Base-by-base conservation (phyloP, 1,140 invertebrate species). In the Heliconius himera region DNA sequence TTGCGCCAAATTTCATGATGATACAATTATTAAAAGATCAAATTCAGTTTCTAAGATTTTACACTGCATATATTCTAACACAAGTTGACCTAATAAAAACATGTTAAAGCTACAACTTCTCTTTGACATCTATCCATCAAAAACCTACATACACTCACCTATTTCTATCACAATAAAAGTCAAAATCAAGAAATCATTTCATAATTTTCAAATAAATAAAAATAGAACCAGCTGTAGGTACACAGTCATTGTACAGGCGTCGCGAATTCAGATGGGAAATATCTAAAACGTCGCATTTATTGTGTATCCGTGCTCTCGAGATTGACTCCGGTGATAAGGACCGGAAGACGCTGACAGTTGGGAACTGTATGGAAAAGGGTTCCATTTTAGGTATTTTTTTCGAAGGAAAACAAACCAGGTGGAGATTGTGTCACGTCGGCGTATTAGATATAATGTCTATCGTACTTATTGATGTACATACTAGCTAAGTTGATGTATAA, bases 251-350 rank as follows among this genome's bases (percentile, higher is more conserved):
- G 36, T 38, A 38, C 29, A n/a, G 20, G 9, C 33, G 18, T 38
- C 29, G 33, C n/a, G 36, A 71, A 71, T 38, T 71, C 70, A 71
- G 70, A 71, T 11, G 70, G 70, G 36, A 72, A 72, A 72, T 72
- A 72, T 36, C 36, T 41, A 16, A 72, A 72, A 72, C 20, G 70
- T 38, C 29, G 70, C 70, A 72, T 72, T 72, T 72, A 72, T 72
- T 72, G 70, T 71, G 70, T 72, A 72, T 72, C 70, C 36, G 18
- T 16, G 70, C 33, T 36, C 70, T 38, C 70, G 36, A 72, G 70
- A 72, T 38, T 72, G 70, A 72, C 70, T 72, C 70, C 36, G 36
- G 18, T 38, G 36, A 72, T 72, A 72, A 72, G 70, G 36, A 72
- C 29, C 70, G 70, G 70, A 66, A 66, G 60, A 20, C 1, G 33